Evolutionary conservation across 2,888 invertebrate genomes (phyloP).

Genomic region (Dastarcus helophoroides): DNA sequence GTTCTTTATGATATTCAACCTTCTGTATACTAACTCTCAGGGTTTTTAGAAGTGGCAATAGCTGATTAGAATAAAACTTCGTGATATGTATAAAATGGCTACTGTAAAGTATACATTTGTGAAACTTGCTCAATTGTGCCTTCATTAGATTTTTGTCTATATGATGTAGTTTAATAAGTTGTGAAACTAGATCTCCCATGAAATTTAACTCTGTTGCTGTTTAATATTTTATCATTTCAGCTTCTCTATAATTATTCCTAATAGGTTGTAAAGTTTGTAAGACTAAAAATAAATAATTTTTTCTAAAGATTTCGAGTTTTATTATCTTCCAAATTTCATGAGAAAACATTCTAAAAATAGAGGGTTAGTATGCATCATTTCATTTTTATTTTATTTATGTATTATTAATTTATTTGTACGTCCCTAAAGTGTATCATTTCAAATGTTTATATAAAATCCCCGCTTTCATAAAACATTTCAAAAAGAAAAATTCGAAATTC

Average conservation of each 20-base stretch:
- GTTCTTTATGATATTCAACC: slow-evolving; percentile 12
- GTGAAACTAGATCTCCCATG: neutral
- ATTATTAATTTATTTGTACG: no score
- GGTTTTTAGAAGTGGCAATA: slow-evolving; percentile 30
- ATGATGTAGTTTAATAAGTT: neutral
- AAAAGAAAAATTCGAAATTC: no score
- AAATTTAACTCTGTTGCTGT: slow-evolving; percentile 5
- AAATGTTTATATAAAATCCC: no score
- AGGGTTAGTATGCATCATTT: slow-evolving; percentile 23
- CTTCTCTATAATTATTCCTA: slow-evolving; percentile 15
- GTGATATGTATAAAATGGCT: slow-evolving; percentile 29
- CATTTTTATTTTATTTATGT: no score
- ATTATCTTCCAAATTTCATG: slow-evolving; percentile 14
- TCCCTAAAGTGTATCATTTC: no score
- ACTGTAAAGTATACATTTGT: slow-evolving; percentile 28
- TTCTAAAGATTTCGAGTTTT: slow-evolving; percentile 20
- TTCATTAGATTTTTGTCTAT: slow-evolving; percentile 22
- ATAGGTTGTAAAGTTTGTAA: slow-evolving; percentile 15
- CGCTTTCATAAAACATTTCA: no score
- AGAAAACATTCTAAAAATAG: slow-evolving; percentile 18
- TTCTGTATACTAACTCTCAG: slow-evolving; percentile 32
- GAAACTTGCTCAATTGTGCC: slow-evolving; percentile 36
- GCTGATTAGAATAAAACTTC: slow-evolving; percentile 21
- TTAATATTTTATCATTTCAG: slow-evolving; percentile 16
- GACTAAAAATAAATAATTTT: slow-evolving; percentile 22